phyloP scores from a whole-genome alignment of 1,140 invertebrate species.

The Laupala kohalensis region DNA sequence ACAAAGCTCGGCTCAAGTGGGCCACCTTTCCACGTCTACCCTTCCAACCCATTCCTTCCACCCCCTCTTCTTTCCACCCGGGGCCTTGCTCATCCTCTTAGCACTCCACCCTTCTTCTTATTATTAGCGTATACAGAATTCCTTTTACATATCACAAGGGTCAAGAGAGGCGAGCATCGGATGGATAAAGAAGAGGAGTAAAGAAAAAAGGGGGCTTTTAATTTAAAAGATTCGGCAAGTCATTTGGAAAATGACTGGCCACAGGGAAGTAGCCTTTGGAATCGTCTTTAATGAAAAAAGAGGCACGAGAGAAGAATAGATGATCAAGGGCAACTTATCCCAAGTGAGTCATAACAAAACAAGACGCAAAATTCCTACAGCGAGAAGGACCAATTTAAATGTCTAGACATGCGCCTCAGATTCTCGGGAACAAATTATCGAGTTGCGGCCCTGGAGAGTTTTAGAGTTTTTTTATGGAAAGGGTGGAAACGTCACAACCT shows the following conservation, averaged over 20 bases:
- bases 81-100: not conserved
- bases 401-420: not conserved
- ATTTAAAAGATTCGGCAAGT: constrained; percentile 7
- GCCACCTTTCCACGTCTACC: not conserved
- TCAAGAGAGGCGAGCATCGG: not conserved
- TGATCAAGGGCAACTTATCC: not conserved
- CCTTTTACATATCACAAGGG: constrained; percentile 4
- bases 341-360: not conserved
- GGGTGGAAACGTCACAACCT: not conserved
- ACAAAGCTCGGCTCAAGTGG: not conserved
- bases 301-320: not conserved
- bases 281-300: constrained; percentile 4
- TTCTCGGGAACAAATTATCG: not conserved
- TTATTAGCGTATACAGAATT: constrained; percentile 5
- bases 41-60: not conserved
- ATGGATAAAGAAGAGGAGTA: not conserved
- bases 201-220: constrained; percentile 1
- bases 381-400: not conserved
- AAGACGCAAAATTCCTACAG: not conserved
- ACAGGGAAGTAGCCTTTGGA: constrained; percentile 3
- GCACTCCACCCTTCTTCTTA: constrained; percentile 3
- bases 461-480: not conserved
- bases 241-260: constrained; percentile 8
- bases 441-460: not conserved
- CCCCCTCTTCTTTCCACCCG: not conserved